phyloP scores from a whole-genome alignment of 2,113 vertebrate genomes.

The Labeo catla region DNA sequence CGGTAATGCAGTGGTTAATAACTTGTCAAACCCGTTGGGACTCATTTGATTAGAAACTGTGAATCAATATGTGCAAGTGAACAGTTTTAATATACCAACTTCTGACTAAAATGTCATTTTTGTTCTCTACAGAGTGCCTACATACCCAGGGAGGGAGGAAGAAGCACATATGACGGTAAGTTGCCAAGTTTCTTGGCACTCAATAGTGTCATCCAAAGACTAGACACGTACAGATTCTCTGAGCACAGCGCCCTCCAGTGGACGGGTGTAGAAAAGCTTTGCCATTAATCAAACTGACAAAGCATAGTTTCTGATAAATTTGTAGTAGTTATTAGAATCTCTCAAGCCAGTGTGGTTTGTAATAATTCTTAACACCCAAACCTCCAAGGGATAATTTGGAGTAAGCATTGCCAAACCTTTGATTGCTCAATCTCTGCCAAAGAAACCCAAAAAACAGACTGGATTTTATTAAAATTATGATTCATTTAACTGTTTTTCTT shows the following conservation, averaged over 20 bases:
- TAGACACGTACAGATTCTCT: background rate
- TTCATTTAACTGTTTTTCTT: background rate
- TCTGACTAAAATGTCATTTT: background rate
- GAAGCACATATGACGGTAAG: slow-evolving; percentile 78
- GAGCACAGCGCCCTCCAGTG: slow-evolving; percentile 61
- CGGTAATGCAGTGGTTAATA: background rate
- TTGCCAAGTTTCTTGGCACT: slow-evolving; percentile 60
- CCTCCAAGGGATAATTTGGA: background rate
- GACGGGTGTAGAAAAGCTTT: background rate
- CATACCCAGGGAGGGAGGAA: slow-evolving; percentile 75
- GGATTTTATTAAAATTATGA: background rate
- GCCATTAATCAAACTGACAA: background rate
- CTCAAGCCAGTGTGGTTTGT: background rate
- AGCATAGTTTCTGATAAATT: background rate
- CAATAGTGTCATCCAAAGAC: slow-evolving; percentile 50
- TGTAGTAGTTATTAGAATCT: background rate
- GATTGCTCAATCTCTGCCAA: slow-evolving; percentile 7
- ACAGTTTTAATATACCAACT: background rate
- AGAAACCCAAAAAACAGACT: background rate
- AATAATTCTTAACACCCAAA: background rate
- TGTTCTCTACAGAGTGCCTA: slow-evolving; percentile 75
- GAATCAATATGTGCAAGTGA: background rate
- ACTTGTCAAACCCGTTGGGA: slow-evolving; percentile 17
- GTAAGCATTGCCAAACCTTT: background rate
- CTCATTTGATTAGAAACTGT: background rate